Conservation (phyloP, 2,797 vertebrate genomes). For the Phoeniculus purpureus region DNA sequence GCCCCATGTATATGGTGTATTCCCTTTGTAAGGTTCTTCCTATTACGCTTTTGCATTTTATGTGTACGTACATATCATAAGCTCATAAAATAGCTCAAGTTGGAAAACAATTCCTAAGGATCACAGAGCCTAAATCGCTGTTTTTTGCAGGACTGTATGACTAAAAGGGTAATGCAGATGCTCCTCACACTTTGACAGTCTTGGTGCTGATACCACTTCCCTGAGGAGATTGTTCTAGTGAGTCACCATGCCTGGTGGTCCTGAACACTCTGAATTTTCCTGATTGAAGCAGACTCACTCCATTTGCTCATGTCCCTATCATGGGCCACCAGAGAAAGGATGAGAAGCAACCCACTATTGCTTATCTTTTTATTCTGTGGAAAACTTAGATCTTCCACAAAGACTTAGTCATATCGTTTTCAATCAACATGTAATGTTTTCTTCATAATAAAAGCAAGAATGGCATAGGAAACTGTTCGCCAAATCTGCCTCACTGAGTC, state of each 20-base stretch:
- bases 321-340: background rate
- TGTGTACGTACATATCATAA: too few species aligned
- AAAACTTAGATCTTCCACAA: background rate
- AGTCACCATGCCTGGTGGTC: background rate
- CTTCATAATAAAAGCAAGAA: background rate
- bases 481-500: background rate
- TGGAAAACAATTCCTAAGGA: background rate
- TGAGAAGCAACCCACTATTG: background rate
- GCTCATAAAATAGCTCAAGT: background rate
- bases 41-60: background rate
- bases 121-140: background rate
- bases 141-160: background rate
- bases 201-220: background rate
- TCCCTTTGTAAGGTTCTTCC: background rate
- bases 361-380: background rate
- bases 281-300: background rate
- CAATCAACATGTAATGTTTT: background rate
- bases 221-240: background rate
- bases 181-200: background rate
- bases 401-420: background rate
- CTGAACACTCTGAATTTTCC: background rate
- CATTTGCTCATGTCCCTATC: background rate
- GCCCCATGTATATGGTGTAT: background rate
- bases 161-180: accelerated
- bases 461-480: background rate